Evolutionary conservation across 2,113 vertebrate species (phyloP), one percentile per base, ranked within the genome.

Genomic region (Paratilapia polleni): DNA sequence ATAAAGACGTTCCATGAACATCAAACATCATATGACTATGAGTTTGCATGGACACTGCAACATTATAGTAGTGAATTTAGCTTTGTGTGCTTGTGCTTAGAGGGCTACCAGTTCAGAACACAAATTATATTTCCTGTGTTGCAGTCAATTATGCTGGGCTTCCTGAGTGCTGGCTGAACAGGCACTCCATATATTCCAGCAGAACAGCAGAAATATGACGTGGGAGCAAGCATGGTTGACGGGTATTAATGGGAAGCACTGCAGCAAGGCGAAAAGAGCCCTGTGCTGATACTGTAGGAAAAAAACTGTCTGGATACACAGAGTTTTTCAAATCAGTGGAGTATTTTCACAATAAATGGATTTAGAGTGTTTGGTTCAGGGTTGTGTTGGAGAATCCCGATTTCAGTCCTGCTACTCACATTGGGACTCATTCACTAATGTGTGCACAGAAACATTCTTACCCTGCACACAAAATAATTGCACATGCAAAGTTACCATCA

Each of bases 191-290:
- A 84, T 80, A 84, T 91, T 90, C 61, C 52, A 56, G 73, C 64
- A 59, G 66, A 85, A 70, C 78, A 85, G 81, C 86, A 86, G 87
- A 77, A 88, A 91, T 84, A 87, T 91, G 78, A 91, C 70, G 87
- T 77, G 64, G 77, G 62, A 47, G 54, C 59, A n/a, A 41, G 49
- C 22, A 87, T 85, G 86, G 91, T 92, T 95, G 93, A 93, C 89
- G 88, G 93, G 90, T 93, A 93, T 93, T 87, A 89, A 94, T 92
- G 92, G 92, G 92, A 58, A 82, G 83, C 84, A 90, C 88, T 92
- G 92, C 90, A 92, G 86, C 89, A 93, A 88, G 89, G 85, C 88
- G 82, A 92, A 84, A 74, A 20, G 73, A 83, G 81, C 43, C 57
- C 28, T 10, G 78, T 73, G 86, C 87, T 81, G 73, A 94, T 94